Percentiles rank a stretch among this genome's conserved stretches.
Evolutionary conservation across 2,888 invertebrate species (phyloP).

Genomic region (Caenorhabditis zanzibari): DNA sequence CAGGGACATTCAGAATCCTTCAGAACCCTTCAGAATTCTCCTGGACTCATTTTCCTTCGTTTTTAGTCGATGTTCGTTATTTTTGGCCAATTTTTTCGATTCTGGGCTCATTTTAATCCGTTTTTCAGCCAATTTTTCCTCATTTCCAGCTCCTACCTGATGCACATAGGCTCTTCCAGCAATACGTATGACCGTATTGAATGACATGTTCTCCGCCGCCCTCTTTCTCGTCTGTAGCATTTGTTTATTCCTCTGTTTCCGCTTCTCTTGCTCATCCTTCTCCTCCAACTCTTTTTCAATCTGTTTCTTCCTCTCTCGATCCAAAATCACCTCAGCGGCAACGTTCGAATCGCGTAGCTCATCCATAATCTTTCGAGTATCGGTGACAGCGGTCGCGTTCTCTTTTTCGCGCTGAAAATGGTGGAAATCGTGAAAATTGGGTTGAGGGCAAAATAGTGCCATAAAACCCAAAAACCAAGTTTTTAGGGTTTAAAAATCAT

Average conservation of each 20-base stretch:
- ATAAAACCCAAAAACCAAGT: too few species aligned
- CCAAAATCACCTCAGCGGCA: constrained; percentile 88
- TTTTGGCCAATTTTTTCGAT: too few species aligned
- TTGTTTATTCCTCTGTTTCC: constrained; percentile 87
- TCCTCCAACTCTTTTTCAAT: constrained; percentile 84
- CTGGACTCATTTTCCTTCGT: too few species aligned
- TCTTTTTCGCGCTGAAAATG: constrained; percentile 68
- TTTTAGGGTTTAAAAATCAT: too few species aligned
- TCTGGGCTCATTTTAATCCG: neutral
- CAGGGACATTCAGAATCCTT: too few species aligned
- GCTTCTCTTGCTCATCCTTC: constrained; percentile 84
- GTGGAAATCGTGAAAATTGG: too few species aligned
- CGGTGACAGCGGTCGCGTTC: constrained; percentile 60
- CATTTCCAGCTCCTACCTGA: constrained; percentile 58
- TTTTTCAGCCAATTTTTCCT: too few species aligned
- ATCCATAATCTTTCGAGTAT: constrained; percentile 90
- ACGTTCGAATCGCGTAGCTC: constrained; percentile 95
- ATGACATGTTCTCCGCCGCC: constrained; percentile 71
- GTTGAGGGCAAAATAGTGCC: too few species aligned
- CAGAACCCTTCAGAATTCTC: too few species aligned
- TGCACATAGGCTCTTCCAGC: constrained; percentile 69
- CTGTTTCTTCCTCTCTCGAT: constrained; percentile 87
- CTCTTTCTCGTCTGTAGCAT: constrained; percentile 67
- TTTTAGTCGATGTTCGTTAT: neutral
- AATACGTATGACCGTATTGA: constrained; percentile 64